Conservation (phyloP, 2,888 invertebrate genomes). For the Rhyacophila evoluta region DNA sequence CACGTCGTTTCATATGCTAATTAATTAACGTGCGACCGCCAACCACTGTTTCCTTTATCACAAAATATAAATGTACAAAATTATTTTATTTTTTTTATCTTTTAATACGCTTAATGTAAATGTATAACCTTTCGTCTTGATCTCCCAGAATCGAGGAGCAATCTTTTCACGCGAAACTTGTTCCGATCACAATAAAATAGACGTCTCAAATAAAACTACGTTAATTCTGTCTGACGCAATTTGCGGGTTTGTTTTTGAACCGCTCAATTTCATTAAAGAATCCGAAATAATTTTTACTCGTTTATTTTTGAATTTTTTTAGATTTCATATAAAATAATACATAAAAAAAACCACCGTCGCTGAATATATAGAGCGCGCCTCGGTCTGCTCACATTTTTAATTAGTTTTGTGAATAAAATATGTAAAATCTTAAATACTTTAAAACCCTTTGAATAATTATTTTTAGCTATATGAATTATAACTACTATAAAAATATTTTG, state of each 20-base stretch:
- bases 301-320: no score
- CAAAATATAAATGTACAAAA: constrained; percentile 48
- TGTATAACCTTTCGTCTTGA: constrained; percentile 9
- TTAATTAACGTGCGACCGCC: no score
- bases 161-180: background rate
- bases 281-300: no score
- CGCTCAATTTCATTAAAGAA: no score
- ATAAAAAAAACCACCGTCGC: no score
- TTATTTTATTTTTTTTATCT: constrained; percentile 37
- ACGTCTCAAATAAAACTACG: no score
- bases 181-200: no score
- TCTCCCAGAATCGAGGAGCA: background rate
- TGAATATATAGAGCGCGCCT: background rate
- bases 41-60: constrained; percentile 26
- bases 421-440: background rate
- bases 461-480: background rate
- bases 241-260: no score
- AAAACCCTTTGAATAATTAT: no score
- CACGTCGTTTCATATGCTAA: no score
- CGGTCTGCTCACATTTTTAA: background rate
- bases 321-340: no score
- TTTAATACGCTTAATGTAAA: constrained; percentile 22
- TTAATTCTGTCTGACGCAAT: no score
- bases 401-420: background rate
- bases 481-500: constrained; percentile 13